These are phyloP conservation scores for Machimus rusticus DNA, from an alignment of 2,888 invertebrate genomes.

Conservation along the genomic window DNA sequence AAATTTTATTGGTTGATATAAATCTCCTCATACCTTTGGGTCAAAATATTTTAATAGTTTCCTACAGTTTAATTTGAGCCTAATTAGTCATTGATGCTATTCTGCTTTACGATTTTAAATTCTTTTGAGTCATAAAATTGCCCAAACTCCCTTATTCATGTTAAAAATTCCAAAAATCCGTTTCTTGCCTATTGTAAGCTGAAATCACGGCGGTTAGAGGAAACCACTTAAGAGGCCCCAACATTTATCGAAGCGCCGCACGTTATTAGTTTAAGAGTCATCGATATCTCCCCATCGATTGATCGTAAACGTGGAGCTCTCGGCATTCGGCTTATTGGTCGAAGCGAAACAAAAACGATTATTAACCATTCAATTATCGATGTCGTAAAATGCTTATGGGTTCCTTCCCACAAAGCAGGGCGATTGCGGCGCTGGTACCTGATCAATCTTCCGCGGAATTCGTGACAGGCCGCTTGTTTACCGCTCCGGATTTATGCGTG, in stretches of 20 bases:
- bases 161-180: not conserved
- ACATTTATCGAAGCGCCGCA: not conserved
- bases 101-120: not conserved
- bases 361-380: constrained; percentile 17
- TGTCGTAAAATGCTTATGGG: not conserved
- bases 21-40: too few relatives aligned
- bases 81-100: not conserved
- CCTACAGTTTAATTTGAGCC: not conserved
- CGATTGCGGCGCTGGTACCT: not conserved
- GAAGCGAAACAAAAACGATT: not conserved
- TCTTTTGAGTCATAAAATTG: not conserved
- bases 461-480: not conserved
- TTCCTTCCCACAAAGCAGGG: not conserved
- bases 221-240: not conserved
- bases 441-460: constrained; percentile 5
- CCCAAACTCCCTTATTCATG: not conserved
- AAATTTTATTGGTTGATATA: too few relatives aligned
- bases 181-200: not conserved
- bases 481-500: constrained; percentile 42
- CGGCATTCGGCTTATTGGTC: not conserved
- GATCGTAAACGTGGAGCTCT: not conserved
- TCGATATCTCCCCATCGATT: not conserved
- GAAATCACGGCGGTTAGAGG: not conserved
- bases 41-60: not conserved
- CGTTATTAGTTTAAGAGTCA: not conserved